Conservation (phyloP, 2,797 vertebrate species). For the Urosaurus nigricauda region DNA sequence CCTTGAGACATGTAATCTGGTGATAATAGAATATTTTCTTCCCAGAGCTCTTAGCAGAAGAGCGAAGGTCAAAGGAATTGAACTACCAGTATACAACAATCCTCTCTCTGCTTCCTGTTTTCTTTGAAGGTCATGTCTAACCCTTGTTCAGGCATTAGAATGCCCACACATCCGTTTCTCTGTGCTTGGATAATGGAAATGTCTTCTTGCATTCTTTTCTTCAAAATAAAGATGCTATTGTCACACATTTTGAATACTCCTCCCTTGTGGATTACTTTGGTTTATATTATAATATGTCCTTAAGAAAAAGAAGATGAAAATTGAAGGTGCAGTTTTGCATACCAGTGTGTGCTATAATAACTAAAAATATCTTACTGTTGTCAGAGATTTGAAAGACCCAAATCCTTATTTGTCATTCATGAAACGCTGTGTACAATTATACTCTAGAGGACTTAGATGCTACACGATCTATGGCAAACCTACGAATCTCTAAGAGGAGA, state of each 20-base stretch:
- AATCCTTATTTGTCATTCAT: conserved; percentile 41
- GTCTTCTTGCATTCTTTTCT: background rate
- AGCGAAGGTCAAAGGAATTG: background rate
- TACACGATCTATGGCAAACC: conserved; percentile 15
- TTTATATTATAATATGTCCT: background rate
- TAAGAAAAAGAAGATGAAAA: conserved; percentile 39
- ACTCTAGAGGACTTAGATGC: conserved; percentile 26
- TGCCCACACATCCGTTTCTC: background rate
- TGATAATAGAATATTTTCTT: too few relatives aligned
- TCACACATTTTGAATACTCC: conserved; percentile 43
- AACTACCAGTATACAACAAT: background rate
- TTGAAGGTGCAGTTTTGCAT: background rate
- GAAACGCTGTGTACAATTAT: conserved; percentile 15
- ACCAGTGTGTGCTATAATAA: conserved; percentile 10
- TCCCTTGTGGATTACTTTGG: conserved; percentile 33
- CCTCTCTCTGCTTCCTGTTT: background rate
- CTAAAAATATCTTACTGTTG: conserved; percentile 39
- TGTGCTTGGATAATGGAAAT: background rate
- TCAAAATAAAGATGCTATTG: background rate
- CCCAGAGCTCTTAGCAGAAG: too few relatives aligned
- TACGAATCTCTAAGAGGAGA: background rate
- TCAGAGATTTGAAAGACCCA: conserved; percentile 26
- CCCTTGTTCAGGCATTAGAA: background rate
- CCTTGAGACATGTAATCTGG: too few relatives aligned
- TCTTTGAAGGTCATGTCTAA: conserved; percentile 7